phyloP scores from a whole-genome alignment of 2,113 vertebrate species.

The Sylvietta virens region DNA sequence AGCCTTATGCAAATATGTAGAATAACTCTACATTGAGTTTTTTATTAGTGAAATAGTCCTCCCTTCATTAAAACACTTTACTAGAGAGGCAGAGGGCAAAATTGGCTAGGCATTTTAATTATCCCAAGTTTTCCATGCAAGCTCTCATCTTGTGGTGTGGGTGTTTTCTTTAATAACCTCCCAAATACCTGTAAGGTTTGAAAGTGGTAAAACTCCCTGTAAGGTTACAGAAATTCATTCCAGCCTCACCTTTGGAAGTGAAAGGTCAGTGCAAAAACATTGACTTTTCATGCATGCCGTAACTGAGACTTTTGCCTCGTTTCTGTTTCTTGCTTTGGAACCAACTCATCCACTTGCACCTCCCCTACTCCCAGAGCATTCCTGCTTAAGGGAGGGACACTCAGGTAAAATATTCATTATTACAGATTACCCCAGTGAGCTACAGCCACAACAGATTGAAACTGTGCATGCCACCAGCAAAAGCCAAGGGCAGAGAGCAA shows the following conservation, averaged over 20 bases:
- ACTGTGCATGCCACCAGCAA: background rate
- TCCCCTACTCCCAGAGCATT: background rate
- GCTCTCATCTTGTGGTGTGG: constrained; percentile 69
- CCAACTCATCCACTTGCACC: background rate
- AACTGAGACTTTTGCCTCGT: background rate
- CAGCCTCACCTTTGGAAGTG: constrained; percentile 69
- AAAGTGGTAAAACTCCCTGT: constrained; percentile 42
- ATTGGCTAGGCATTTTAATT: constrained; percentile 52
- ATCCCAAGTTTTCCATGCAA: constrained; percentile 55
- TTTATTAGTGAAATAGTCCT: background rate
- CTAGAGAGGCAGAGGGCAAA: background rate
- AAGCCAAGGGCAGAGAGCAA: background rate
- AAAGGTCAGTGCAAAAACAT: constrained; percentile 48
- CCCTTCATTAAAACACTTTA: background rate
- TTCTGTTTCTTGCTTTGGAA: background rate
- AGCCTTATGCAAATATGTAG: background rate
- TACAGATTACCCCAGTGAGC: background rate
- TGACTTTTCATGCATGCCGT: constrained; percentile 31
- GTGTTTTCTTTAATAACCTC: constrained; percentile 70
- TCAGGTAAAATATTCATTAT: background rate
- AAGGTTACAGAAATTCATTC: constrained; percentile 56
- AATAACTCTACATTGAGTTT: background rate
- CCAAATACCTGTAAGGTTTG: constrained; percentile 69
- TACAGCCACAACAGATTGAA: background rate
- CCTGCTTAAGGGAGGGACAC: background rate